A percentile compares a stretch with the other conserved stretches of the same genome.
Conservation (phyloP, 2,888 invertebrate genomes). For the Orthosia gothica region DNA sequence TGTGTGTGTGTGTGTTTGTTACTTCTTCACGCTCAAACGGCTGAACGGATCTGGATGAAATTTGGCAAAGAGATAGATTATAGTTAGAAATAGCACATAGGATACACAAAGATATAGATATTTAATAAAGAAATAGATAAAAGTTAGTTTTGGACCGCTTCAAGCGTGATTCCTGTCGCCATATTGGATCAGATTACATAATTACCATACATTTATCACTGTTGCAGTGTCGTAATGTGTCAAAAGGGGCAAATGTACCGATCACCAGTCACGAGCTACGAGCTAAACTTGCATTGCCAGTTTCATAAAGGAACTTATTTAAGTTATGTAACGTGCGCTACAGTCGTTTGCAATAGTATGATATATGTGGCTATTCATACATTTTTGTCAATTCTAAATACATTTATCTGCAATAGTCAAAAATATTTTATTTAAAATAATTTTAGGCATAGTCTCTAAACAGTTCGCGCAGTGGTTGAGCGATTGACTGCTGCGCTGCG, state of each 20-base stretch:
- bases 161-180: slow-evolving; percentile 2
- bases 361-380: not conserved
- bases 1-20: no score
- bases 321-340: not conserved
- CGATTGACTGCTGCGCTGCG: no score
- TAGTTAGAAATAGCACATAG: no score
- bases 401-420: no score
- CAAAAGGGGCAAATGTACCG: not conserved
- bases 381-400: no score
- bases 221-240: slow-evolving; percentile 15
- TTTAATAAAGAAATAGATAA: not conserved
- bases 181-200: slow-evolving; percentile 1
- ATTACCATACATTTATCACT: not conserved
- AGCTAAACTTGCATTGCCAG: not conserved
- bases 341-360: not conserved
- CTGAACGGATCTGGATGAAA: no score
- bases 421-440: no score
- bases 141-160: slow-evolving; percentile 3
- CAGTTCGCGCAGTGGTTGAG: no score
- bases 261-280: not conserved
- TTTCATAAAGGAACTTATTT: slow-evolving; percentile 14
- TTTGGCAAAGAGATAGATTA: no score
- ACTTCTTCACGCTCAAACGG: no score
- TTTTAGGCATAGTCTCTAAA: no score
- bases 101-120: not conserved